Base-by-base conservation (phyloP, 35 echinoderm and acorn worm genomes). In the Apostichopus parvimensis region DNA sequence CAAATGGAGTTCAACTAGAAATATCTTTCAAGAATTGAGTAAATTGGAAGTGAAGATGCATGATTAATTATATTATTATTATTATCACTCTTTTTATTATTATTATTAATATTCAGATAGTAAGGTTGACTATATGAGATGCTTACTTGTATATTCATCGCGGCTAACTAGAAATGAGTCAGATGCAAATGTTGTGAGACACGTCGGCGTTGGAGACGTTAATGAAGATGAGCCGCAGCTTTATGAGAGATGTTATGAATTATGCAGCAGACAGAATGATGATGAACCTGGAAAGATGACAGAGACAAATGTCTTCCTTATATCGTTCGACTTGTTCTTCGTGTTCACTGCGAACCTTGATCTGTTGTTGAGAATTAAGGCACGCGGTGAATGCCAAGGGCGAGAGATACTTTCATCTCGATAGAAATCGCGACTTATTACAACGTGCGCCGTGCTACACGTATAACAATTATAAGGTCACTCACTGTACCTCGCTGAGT, bases 331-430 rank as follows among this genome's bases (percentile, higher is more conserved):
- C 86, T 88, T 88, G 95, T 94, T 96, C 95, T 94, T 96, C 93
- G 95, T 96, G 95, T 96, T 96, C 95, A 96, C 95, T 96, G 95
- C 92, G 95, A 94, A 88, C 95, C 95, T 96, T 96, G 95, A 96
- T 96, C 91, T 96, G 56, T 79, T 87, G 77, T 93, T 78, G 83
- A 92, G 92, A 94, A 96, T 96, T 96, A 96, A 96, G 95, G 95
- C 95, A 96, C 95, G 95, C 95, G 95, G 95, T 96, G 95, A 96
- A 96, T 96, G 95, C 95, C 95, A 96, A 96, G 95, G 87, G 93
- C 88, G 80, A 86, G 89, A 90, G 80, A 88, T 72, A 72, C 18
- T 20, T 75, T 75, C 71, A 75, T 75, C 71, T 75, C 20, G 6
- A 20, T 20, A 75, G 1, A 45, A 45, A 45, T 45, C 34, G 34